These are phyloP conservation scores for Mesoclemmys tuberculata DNA, from an alignment of 2,113 vertebrate species.

Conservation along the genomic window DNA sequence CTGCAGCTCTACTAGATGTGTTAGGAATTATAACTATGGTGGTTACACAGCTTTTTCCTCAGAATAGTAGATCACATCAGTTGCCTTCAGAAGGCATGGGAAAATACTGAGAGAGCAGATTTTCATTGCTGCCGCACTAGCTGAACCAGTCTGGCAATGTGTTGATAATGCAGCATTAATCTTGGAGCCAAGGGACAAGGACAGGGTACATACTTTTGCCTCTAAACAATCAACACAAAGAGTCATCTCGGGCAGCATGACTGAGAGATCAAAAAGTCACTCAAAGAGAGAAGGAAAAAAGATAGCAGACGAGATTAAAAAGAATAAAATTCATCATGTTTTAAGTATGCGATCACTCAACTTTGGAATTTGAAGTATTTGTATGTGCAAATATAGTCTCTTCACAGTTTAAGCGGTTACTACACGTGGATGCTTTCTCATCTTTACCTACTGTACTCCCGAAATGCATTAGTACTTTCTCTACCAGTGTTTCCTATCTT, in stretches of 20 bases:
- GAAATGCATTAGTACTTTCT: background rate
- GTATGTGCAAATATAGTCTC: background rate
- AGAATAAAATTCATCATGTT: background rate
- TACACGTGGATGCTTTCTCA: background rate
- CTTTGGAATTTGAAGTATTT: background rate
- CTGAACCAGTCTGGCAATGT: background rate
- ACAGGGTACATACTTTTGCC: background rate
- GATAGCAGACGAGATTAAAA: background rate
- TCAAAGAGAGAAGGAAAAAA: background rate
- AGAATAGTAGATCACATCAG: background rate
- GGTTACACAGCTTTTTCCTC: background rate
- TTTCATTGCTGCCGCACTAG: background rate
- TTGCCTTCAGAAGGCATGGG: background rate
- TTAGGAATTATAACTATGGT: slow-evolving; percentile 27
- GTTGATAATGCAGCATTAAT: slow-evolving; percentile 23
- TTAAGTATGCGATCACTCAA: background rate
- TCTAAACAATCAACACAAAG: background rate
- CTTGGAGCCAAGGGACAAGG: background rate
- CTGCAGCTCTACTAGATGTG: background rate
- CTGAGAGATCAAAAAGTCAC: background rate
- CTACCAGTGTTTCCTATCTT: background rate
- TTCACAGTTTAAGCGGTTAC: background rate
- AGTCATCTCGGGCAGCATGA: background rate
- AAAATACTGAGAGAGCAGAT: background rate
- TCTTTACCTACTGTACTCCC: background rate